A percentile compares a stretch with the other conserved stretches of the same genome.
Conservation (phyloP, 2,888 invertebrate species). For the Scaptodrosophila latifasciaeformis region DNA sequence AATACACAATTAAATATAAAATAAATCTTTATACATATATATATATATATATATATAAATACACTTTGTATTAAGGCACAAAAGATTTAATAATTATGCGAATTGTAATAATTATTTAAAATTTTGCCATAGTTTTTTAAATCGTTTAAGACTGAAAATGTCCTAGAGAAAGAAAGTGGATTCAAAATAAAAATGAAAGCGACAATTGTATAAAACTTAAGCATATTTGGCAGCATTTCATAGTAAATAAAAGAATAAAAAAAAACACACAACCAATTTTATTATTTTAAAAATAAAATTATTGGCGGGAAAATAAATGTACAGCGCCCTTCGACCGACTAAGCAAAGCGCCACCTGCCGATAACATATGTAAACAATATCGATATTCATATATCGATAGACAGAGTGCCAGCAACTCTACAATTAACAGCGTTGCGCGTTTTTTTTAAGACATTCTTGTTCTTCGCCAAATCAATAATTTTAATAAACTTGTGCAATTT, state of each 20-base stretch:
- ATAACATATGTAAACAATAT: too few species aligned
- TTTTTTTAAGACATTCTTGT: neutral
- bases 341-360: too few species aligned
- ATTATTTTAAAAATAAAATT: too few species aligned
- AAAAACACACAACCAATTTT: slow-evolving; percentile 7
- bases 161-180: slow-evolving; percentile 65
- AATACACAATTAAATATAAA: neutral
- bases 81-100: slow-evolving; percentile 62
- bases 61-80: slow-evolving; percentile 27
- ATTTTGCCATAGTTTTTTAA: slow-evolving; percentile 73
- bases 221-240: too few species aligned
- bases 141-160: slow-evolving; percentile 75
- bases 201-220: slow-evolving; percentile 33
- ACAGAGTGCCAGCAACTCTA: too few species aligned
- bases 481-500: slow-evolving; percentile 31
- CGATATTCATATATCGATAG: too few species aligned
- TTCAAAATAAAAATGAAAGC: neutral
- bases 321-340: too few species aligned
- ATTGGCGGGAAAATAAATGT: neutral
- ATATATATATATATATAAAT: neutral
- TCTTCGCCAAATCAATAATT: slow-evolving; percentile 44
- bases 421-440: neutral
- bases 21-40: slow-evolving; percentile 18
- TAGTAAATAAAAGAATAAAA: slow-evolving; percentile 29
- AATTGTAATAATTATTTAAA: slow-evolving; percentile 63